Conservation (phyloP, 2,797 vertebrate genomes). For the Paratrypauchen microcephalus region DNA sequence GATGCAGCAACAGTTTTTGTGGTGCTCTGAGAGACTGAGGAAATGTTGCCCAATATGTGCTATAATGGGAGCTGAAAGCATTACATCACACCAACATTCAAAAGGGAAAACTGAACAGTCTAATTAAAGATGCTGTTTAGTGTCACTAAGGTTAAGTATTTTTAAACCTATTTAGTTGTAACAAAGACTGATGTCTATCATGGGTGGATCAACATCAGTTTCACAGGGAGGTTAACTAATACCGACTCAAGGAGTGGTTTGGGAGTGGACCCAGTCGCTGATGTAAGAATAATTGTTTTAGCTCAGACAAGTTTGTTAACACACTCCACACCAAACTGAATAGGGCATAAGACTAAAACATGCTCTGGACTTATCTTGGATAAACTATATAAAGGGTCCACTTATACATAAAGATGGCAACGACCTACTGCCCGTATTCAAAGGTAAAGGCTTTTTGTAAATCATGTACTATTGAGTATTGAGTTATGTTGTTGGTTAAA, state of each 20-base stretch:
- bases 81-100: constrained; percentile 9
- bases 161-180: not conserved
- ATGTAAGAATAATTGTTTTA: constrained; percentile 44
- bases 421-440: constrained; percentile 58
- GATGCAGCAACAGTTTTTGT: not conserved
- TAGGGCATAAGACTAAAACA: not conserved
- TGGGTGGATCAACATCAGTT: constrained; percentile 30
- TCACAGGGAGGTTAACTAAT: constrained; percentile 58
- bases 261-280: constrained; percentile 64
- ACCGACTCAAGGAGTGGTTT: constrained; percentile 74
- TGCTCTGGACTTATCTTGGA: not conserved
- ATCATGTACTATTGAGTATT: not conserved
- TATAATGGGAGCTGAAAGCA: not conserved
- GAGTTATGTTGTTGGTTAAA: not conserved
- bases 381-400: not conserved
- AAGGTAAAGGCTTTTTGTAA: constrained; percentile 60
- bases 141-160: not conserved
- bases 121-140: not conserved
- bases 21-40: not conserved
- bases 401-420: constrained; percentile 37
- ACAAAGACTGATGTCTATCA: not conserved
- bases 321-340: constrained; percentile 1
- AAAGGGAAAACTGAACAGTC: not conserved
- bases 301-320: constrained; percentile 55
- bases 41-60: constrained; percentile 4